These are phyloP conservation scores for Protosalanx chinensis DNA, from an alignment of 2,797 vertebrate species.

Conservation along the genomic window DNA sequence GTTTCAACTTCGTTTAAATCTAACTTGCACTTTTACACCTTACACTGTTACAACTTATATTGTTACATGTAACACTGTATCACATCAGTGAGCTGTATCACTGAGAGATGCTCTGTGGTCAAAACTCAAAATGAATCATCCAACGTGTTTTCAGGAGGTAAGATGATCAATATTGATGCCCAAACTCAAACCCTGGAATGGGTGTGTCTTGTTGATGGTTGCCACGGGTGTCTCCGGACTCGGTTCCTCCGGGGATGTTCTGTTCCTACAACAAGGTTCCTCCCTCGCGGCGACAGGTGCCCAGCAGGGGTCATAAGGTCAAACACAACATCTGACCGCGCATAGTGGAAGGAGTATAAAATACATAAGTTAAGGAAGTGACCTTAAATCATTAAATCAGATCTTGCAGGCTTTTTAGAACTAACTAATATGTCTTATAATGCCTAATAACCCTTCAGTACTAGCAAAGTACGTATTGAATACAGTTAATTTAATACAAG, in stretches of 20 bases:
- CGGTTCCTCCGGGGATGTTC: slow-evolving; percentile 45
- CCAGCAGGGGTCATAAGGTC: slow-evolving; percentile 63
- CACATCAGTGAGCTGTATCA: not conserved
- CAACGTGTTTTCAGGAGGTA: not conserved
- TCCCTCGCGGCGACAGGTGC: slow-evolving; percentile 68
- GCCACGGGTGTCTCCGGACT: slow-evolving; percentile 47
- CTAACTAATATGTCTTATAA: too few species aligned
- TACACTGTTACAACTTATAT: too few species aligned
- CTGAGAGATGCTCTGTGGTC: not conserved
- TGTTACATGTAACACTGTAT: not conserved
- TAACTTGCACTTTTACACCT: not conserved
- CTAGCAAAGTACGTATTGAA: not conserved
- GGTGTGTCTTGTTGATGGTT: slow-evolving; percentile 51
- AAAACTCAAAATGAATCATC: not conserved
- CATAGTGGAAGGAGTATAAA: not conserved
- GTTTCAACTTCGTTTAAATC: not conserved
- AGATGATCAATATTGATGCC: not conserved
- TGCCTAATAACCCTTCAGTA: too few species aligned
- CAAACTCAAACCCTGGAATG: slow-evolving; percentile 12
- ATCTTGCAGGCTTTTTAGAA: too few species aligned
- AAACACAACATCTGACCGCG: not conserved
- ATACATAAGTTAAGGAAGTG: not conserved
- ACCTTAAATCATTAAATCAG: too few species aligned
- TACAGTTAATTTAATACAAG: not conserved
- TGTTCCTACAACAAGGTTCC: slow-evolving; percentile 27